These are phyloP conservation scores for Anolis apletophallus DNA, from an alignment of 2,797 vertebrate species.

Conservation along the genomic window DNA sequence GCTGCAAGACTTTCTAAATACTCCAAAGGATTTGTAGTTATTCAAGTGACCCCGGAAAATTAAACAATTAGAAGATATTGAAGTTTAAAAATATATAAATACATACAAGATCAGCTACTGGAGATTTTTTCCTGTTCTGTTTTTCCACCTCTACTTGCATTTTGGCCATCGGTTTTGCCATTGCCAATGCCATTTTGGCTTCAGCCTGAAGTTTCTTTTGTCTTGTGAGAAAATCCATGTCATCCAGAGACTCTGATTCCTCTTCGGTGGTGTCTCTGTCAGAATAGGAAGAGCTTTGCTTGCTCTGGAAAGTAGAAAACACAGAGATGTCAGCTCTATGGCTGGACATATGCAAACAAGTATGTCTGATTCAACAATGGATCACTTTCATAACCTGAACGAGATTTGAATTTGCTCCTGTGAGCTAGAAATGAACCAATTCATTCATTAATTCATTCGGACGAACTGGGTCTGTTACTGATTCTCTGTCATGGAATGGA, in stretches of 20 bases:
- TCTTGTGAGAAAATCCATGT: conserved; percentile 97
- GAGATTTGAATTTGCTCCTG: background rate
- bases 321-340: background rate
- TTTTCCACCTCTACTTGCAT: conserved; percentile 99
- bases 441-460: background rate
- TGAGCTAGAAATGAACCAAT: background rate
- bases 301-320: conserved; percentile 83
- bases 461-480: background rate
- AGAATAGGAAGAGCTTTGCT: conserved; percentile 98
- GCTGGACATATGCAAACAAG: background rate
- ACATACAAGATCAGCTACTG: conserved; percentile 95
- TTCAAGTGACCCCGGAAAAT: background rate
- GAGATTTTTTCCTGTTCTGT: conserved; percentile 98
- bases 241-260: conserved; percentile 95
- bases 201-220: conserved; percentile 98
- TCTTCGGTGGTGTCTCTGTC: conserved; percentile 98
- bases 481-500: background rate
- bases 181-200: conserved; percentile 95
- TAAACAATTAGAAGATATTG: background rate
- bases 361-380: background rate
- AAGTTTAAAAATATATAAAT: background rate
- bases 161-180: conserved; percentile 99
- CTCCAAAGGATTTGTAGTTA: background rate
- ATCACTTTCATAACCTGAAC: background rate
- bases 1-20: background rate